Evolutionary conservation across 2,888 invertebrate genomes (phyloP).

Genomic region (Oxyteleia sp.): DNA sequence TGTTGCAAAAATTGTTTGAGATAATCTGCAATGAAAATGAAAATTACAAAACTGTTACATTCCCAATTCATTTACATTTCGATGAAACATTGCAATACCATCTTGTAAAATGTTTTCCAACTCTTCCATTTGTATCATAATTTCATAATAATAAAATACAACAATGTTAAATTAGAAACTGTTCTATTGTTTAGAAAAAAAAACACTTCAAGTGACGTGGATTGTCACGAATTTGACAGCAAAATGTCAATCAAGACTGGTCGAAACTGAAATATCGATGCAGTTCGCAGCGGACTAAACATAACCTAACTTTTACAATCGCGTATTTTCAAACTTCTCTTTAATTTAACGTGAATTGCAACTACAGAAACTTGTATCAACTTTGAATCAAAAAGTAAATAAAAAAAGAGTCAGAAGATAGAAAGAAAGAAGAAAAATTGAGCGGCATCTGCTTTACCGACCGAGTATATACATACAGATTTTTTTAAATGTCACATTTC

Average conservation of each 20-base stretch:
- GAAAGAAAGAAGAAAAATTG: no score
- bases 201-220: conserved; percentile 42
- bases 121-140: conserved; percentile 44
- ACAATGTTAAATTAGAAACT: conserved; percentile 1
- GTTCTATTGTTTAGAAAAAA: conserved; percentile 2
- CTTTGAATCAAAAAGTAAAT: no score
- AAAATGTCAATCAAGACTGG: no score
- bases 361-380: no score
- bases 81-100: conserved; percentile 16
- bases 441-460: no score
- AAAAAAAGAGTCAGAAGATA: no score
- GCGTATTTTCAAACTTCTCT: no score
- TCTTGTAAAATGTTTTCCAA: conserved; percentile 56
- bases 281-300: background rate
- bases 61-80: background rate
- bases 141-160: background rate
- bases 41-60: background rate
- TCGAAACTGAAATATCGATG: conserved; percentile 31
- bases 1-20: conserved; percentile 81
- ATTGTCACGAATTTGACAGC: conserved; percentile 30
- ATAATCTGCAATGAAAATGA: conserved; percentile 77
- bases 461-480: no score
- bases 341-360: no score
- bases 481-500: no score
- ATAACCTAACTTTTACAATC: no score